Evolutionary conservation across 2,113 vertebrate genomes (phyloP), one percentile per base, ranked within the genome.

Genomic region (Ctenomys sociabilis): DNA sequence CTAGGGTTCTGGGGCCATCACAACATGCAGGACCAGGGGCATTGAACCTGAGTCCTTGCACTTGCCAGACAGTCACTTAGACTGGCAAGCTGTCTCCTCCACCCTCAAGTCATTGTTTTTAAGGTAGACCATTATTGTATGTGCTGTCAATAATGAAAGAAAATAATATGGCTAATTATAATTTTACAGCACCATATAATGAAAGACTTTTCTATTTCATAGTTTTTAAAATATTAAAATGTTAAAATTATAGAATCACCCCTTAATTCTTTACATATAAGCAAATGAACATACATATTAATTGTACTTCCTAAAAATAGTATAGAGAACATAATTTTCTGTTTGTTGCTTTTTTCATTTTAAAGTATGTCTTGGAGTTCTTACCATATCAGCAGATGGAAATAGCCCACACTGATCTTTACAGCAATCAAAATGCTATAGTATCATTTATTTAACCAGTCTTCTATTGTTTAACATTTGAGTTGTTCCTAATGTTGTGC

Each of bases 71-170:
- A 57, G 54, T 16, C 54, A 57, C 54, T 19, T 57, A 57, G 16
- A 57, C 16, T 17, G 3, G 16, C 4, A 17, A 57, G 54, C 54
- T 57, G 19, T 57, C 54, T 19, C 54, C 54, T 17, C 16, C 4
- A 17, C 54, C 54, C 54, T 16, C 16, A 57, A 17, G 3, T 57
- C 54, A 82, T 96, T 19, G n/a, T 26, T 94, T 96, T 95, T 91
- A 64, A 91, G 59, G 82, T 93, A 45, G 28, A 82, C 68, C 88
- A 85, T 90, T 88, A 91, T 94, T 90, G 77, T 85, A 94, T 90
- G 57, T 88, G 61, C 66, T 73, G 63, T 82, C 43, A 93, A 96
- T n/a, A n/a, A n/a, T n/a, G 37, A 97, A 88, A 94, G 80, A 95
- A 96, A 97, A 94, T 64, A 92, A 93, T 84, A 64, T 45, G 64